A percentile compares a stretch with the other conserved stretches of the same genome.
Conservation (phyloP, 2,888 invertebrate genomes). For the Orthosia cruda region DNA sequence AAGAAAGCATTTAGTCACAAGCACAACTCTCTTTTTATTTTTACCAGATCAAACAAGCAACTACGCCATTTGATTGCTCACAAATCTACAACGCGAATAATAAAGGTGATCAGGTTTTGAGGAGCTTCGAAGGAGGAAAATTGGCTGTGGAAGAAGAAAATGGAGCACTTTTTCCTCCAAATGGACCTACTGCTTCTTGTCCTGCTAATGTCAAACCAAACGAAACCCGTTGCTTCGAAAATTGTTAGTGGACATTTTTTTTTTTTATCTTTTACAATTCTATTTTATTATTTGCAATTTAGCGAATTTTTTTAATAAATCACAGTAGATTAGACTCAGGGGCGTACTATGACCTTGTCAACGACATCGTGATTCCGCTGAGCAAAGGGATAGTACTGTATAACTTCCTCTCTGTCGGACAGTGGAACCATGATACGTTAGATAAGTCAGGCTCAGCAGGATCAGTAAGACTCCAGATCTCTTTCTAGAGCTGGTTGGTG, state of each 20-base stretch:
- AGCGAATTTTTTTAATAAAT: too few species aligned
- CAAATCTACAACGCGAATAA: slow-evolving; percentile 58
- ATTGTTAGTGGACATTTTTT: slow-evolving; percentile 27
- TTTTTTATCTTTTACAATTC: neutral
- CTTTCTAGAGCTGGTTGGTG: neutral
- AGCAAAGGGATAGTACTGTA: too few species aligned
- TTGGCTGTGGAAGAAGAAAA: slow-evolving; percentile 47
- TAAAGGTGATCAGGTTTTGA: slow-evolving; percentile 19
- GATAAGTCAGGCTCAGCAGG: too few species aligned
- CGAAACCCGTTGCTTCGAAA: slow-evolving; percentile 50
- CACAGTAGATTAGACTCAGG: neutral
- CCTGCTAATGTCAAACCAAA: slow-evolving; percentile 13
- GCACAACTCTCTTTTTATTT: neutral
- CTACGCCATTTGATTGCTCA: slow-evolving; percentile 63
- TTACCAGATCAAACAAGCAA: slow-evolving; percentile 44
- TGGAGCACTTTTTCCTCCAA: slow-evolving; percentile 55
- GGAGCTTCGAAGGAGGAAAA: slow-evolving; percentile 29
- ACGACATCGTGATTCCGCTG: too few species aligned
- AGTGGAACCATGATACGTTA: too few species aligned
- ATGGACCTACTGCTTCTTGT: slow-evolving; percentile 33
- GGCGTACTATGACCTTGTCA: neutral
- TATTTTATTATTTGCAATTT: neutral
- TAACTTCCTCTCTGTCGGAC: too few species aligned
- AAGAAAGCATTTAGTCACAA: neutral
- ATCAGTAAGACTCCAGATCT: neutral